Conservation (phyloP, 2,113 vertebrate species). For the Chrysochloris asiatica region DNA sequence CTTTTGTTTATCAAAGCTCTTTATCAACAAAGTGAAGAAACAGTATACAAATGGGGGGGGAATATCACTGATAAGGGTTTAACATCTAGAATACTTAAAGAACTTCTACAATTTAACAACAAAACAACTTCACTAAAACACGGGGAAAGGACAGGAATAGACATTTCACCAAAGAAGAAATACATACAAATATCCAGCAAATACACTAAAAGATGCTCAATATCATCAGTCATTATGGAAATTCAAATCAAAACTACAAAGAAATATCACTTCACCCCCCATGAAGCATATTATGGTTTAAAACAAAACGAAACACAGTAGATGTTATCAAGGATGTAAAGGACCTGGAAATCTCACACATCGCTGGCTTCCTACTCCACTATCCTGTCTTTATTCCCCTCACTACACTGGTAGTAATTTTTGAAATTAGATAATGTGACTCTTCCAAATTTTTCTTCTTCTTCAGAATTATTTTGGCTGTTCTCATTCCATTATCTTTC, state of each 20-base stretch:
- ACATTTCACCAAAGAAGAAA: not conserved
- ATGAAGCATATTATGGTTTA: not conserved
- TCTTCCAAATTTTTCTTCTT: not conserved
- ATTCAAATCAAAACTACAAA: not conserved
- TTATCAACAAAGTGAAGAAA: not conserved
- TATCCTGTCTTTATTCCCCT: not conserved
- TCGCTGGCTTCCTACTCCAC: not conserved
- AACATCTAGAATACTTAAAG: not conserved
- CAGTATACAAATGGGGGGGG: not conserved
- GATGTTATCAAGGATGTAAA: not conserved
- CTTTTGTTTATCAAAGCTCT: not conserved
- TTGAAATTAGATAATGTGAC: not conserved
- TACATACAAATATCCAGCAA: not conserved
- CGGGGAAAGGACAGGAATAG: not conserved
- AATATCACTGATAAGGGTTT: not conserved
- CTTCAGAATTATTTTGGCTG: not conserved
- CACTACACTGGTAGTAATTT: not conserved
- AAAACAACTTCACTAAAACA: not conserved
- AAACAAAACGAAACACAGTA: not conserved
- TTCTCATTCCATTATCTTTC: not conserved
- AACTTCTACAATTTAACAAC: not conserved
- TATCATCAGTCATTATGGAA: not conserved
- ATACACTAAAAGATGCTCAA: not conserved
- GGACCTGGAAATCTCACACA: not conserved
- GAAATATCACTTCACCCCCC: not conserved